Base-by-base conservation (phyloP, 2,888 invertebrate species). In the Gnatocerus cornutus region DNA sequence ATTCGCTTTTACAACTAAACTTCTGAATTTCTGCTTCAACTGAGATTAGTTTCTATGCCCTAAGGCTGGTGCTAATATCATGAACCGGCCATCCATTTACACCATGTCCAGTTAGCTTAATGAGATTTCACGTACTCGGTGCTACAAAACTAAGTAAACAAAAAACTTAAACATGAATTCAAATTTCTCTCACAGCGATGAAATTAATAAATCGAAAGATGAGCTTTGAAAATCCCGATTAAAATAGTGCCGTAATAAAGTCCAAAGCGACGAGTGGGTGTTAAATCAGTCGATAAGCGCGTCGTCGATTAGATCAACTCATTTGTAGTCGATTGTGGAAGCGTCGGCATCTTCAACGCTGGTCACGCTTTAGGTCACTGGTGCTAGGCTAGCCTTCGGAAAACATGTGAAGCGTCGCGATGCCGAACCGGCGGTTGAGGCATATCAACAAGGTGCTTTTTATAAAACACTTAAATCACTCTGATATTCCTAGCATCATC, bases 221-320 rank as follows among this genome's bases (percentile, higher is more conserved):
- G n/a, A 1, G 48, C 48, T 33, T n/a, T 10, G 37, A 13, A 53
- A 53, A 37, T 53, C 10, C 29, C 14, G 12, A 53, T 53, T 53
- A 53, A 30, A 53, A 53, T 13, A 37, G 16, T 41, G 68, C 46
- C 53, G 64, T 52, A 68, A 68, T 71, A 68, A 65, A 67, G 59
- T 46, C 62, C 63, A 56, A 43, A 59, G 63, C 69, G 62, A 69
- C 37, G 58, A 68, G 56, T 53, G 64, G 68, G 68, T 61, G 72
- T 72, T 70, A 72, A 72, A 72, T 72, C 69, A 70, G 58, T 61
- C 67, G 68, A 69, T 69, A 72, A 72, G 63, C 69, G 69, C 63
- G 68, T 69, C 70, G 72, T 69, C 68, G 68, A 71, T 69, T 69
- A 66, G 69, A 71, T 71, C 68, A 45, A 55, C 67, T 72, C 68